Evolutionary conservation across 2,797 vertebrate species (phyloP).

Genomic region (Enteromius mattozi): DNA sequence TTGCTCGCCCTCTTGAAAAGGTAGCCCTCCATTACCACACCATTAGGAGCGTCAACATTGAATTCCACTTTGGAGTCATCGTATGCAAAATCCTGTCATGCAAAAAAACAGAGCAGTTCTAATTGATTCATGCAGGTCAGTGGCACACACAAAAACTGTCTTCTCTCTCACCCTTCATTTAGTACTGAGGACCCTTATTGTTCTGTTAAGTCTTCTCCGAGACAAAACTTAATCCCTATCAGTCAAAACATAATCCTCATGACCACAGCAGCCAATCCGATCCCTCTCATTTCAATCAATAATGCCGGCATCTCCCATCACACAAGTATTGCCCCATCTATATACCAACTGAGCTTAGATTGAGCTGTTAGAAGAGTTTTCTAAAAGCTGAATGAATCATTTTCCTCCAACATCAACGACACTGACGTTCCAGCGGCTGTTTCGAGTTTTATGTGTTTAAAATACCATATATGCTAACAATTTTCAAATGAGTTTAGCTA

Average conservation of each 20-base stretch:
- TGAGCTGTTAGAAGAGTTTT: conserved; percentile 5
- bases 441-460: background rate
- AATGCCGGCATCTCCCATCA: background rate
- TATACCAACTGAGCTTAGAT: background rate
- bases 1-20: conserved; percentile 99
- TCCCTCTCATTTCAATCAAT: conserved; percentile 20
- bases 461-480: background rate
- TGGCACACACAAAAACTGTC: conserved; percentile 1
- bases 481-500: background rate
- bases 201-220: conserved; percentile 28
- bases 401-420: conserved; percentile 8
- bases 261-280: conserved; percentile 26
- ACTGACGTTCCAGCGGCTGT: background rate
- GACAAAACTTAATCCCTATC: conserved; percentile 46
- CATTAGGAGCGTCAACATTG: conserved; percentile 92
- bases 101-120: conserved; percentile 5
- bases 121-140: background rate
- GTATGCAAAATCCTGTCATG: conserved; percentile 89
- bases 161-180: background rate
- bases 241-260: conserved; percentile 51
- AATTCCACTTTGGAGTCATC: conserved; percentile 95
- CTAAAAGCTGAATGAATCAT: background rate
- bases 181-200: background rate
- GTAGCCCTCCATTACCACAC: conserved; percentile 98
- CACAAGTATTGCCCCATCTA: background rate